Base-by-base conservation (phyloP, 2,113 vertebrate species). In the Nothobranchius furzeri region DNA sequence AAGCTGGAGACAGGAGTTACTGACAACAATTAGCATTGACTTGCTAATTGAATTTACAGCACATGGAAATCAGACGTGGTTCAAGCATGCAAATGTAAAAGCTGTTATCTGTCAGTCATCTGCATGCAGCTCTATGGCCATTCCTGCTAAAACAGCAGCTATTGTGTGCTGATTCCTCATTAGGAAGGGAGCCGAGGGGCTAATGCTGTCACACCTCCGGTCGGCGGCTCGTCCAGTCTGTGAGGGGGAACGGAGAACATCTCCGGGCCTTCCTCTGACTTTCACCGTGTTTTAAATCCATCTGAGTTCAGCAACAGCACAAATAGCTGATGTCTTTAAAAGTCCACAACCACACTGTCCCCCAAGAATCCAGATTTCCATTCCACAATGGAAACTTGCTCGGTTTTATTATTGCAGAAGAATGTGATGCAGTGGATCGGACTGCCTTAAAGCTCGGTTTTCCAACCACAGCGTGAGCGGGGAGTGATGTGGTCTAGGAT, bases 331-430 rank as follows among this genome's bases (percentile, higher is more conserved):
- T 57, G 78, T 76, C 58, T 75, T 61, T 47, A 64, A 77, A 60
- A 76, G 54, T 24, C 70, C n/a, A 9, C 13, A 15, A 73, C 75
- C 69, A 9, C 68, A 60, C 64, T 15, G 7, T 42, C 63, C 64
- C 57, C 51, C 35, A 0, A 50, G 51, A 59, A 81, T 72, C 65
- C 14, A 67, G 1, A 52, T 72, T 70, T 77, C 63, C 62, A 25
- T 60, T 70, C 73, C 61, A 17, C 6, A 46, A 77, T 70, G 87
- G 87, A 86, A 86, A 83, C 70, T 73, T 46, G 13, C 54, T 66
- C 4, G 24, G 50, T 54, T 70, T 8, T 7, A 67, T 83, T 55
- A 64, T 74, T 46, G 30, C n/a, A 42, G 58, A 72, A 76, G 42
- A 68, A 70, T 73, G 70, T 35, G 35, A 55, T 25, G 73, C 68